phyloP scores from a whole-genome alignment of 1,140 invertebrate genomes.

The Dryas iulia region DNA sequence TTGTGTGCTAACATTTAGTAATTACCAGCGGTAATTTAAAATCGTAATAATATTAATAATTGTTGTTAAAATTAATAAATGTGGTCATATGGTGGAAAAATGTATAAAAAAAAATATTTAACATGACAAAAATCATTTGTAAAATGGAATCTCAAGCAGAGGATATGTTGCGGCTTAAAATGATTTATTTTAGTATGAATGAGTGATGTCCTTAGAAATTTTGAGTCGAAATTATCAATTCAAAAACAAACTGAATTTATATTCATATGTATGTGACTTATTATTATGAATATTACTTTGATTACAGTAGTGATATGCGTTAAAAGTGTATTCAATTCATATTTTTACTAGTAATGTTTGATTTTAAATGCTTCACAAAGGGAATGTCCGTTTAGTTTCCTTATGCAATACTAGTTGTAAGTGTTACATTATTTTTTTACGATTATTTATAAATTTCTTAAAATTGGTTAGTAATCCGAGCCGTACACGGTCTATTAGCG shows the following conservation, averaged over 20 bases:
- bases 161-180: slow-evolving; percentile 4
- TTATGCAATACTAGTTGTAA: slow-evolving; percentile 80
- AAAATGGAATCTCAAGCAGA: slow-evolving; percentile 51
- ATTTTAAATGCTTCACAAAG: slow-evolving; percentile 51
- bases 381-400: slow-evolving; percentile 62
- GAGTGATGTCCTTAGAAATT: slow-evolving; percentile 33
- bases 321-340: slow-evolving; percentile 41
- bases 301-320: slow-evolving; percentile 34
- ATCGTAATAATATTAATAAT: slow-evolving; percentile 17
- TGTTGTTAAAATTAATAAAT: slow-evolving; percentile 28
- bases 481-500: slow-evolving; percentile 43
- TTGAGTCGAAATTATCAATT: slow-evolving; percentile 27
- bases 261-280: neutral
- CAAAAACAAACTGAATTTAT: neutral
- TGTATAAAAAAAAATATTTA: slow-evolving; percentile 9
- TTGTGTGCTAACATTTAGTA: slow-evolving; percentile 71
- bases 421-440: slow-evolving; percentile 79
- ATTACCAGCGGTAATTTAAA: slow-evolving; percentile 30
- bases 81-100: slow-evolving; percentile 22
- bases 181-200: slow-evolving; percentile 23
- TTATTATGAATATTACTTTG: slow-evolving; percentile 19
- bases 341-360: slow-evolving; percentile 42
- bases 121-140: slow-evolving; percentile 36
- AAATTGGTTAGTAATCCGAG: slow-evolving; percentile 42
- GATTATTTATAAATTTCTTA: slow-evolving; percentile 65